Conservation (phyloP, 2,888 invertebrate species). For the Mechanitis messenoides region DNA sequence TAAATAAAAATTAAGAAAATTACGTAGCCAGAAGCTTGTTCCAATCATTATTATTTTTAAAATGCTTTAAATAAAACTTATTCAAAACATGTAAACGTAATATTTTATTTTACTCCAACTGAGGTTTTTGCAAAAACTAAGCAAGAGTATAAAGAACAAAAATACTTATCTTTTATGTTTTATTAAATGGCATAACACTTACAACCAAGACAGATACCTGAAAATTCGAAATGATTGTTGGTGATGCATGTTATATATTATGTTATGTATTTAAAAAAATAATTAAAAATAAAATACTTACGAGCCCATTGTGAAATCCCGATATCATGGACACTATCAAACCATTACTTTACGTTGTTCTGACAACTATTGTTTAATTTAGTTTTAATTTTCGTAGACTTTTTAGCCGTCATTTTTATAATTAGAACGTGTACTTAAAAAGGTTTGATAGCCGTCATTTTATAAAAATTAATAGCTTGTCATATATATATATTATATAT, state of each 20-base stretch:
- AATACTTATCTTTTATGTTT: too few relatives aligned
- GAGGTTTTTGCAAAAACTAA: too few relatives aligned
- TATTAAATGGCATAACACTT: conserved; percentile 18
- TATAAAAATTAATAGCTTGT: too few relatives aligned
- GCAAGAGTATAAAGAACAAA: too few relatives aligned
- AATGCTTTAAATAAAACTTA: too few relatives aligned
- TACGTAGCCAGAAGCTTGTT: neutral
- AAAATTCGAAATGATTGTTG: neutral
- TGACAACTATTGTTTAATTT: too few relatives aligned
- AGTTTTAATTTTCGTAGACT: too few relatives aligned
- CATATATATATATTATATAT: too few relatives aligned
- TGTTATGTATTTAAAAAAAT: neutral
- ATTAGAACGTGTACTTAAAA: neutral
- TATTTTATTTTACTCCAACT: too few relatives aligned
- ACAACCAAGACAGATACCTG: conserved; percentile 16
- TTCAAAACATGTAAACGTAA: too few relatives aligned
- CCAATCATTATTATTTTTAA: too few relatives aligned
- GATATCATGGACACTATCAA: neutral
- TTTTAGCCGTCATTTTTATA: neutral
- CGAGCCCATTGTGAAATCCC: neutral
- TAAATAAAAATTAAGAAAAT: conserved; percentile 10
- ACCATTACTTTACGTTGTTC: neutral
- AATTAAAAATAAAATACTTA: neutral
- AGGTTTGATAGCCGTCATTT: neutral
- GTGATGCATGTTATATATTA: neutral